phyloP scores from a whole-genome alignment of 2,113 vertebrate species.

The Carassius auratus region DNA sequence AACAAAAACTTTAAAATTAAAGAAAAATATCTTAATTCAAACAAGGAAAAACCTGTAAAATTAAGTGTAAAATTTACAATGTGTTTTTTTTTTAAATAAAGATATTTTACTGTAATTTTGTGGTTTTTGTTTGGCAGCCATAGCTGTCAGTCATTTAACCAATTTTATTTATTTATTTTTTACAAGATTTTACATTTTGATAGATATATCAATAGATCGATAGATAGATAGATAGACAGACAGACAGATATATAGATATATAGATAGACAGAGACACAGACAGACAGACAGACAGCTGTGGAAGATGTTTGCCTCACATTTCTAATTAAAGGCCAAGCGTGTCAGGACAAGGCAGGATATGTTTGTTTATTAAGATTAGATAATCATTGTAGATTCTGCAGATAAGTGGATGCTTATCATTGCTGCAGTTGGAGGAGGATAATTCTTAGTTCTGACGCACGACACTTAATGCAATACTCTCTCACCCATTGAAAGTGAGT shows the following conservation, averaged over 20 bases:
- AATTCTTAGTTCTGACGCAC: slow-evolving; percentile 2
- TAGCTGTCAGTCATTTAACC: too few species aligned
- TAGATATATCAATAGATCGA: not conserved
- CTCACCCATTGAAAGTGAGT: not conserved
- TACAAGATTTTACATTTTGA: not conserved
- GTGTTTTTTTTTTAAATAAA: too few species aligned
- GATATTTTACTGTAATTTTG: too few species aligned
- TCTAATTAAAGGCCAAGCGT: not conserved
- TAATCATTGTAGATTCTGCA: not conserved
- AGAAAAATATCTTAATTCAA: too few species aligned
- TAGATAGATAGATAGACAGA: too few species aligned
- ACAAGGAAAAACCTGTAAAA: too few species aligned
- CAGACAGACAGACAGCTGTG: not conserved
- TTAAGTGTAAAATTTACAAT: too few species aligned
- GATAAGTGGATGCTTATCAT: slow-evolving; percentile 3
- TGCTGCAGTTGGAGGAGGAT: not conserved
- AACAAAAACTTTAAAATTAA: too few species aligned
- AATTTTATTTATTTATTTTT: too few species aligned
- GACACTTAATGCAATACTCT: not conserved
- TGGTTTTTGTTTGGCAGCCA: too few species aligned
- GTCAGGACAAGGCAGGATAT: not conserved
- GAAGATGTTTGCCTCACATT: not conserved
- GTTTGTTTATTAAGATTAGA: not conserved
- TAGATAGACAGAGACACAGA: not conserved
- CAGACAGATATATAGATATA: too few species aligned